A percentile compares a stretch with the other conserved stretches of the same genome.
Conservation (phyloP, 2,888 invertebrate genomes). For the Caenorhabditis plicata region DNA sequence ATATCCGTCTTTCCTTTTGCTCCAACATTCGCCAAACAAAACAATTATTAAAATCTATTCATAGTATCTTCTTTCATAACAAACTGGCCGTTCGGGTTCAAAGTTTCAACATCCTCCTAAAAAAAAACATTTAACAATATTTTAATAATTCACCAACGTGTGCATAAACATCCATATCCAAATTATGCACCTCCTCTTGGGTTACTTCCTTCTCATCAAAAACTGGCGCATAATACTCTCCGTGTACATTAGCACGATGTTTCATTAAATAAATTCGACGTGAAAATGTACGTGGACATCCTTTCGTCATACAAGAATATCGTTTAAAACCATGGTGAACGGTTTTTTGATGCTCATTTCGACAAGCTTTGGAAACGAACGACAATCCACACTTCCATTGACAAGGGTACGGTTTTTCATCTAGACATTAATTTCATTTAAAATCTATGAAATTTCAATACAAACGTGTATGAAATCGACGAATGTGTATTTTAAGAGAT, state of each 20-base stretch:
- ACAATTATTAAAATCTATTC: background rate
- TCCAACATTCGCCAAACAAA: background rate
- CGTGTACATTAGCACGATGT: slow-evolving; percentile 13
- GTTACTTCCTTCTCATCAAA: slow-evolving; percentile 12
- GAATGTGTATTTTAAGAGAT: slow-evolving; percentile 45
- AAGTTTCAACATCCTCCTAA: too few relatives aligned
- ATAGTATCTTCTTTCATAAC: slow-evolving; percentile 7
- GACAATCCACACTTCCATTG: slow-evolving; percentile 41
- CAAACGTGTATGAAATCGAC: slow-evolving; percentile 40
- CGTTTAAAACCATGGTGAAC: slow-evolving; percentile 47
- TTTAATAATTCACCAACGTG: too few relatives aligned
- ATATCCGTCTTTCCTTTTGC: too few relatives aligned
- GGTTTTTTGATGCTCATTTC: slow-evolving; percentile 53
- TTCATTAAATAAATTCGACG: slow-evolving; percentile 14
- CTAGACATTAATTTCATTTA: slow-evolving; percentile 11
- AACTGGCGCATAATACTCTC: background rate
- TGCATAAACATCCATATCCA: background rate
- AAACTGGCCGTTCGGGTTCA: too few relatives aligned
- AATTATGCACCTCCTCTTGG: slow-evolving; percentile 8
- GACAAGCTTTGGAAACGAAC: slow-evolving; percentile 41
- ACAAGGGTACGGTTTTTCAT: slow-evolving; percentile 41
- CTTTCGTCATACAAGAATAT: slow-evolving; percentile 26
- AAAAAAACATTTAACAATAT: too few relatives aligned
- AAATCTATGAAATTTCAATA: too few relatives aligned
- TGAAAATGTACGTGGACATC: slow-evolving; percentile 9